A percentile compares a stretch with the other conserved stretches of the same genome.
Conservation (phyloP, 2,113 vertebrate species). For the Gyps fulvus region DNA sequence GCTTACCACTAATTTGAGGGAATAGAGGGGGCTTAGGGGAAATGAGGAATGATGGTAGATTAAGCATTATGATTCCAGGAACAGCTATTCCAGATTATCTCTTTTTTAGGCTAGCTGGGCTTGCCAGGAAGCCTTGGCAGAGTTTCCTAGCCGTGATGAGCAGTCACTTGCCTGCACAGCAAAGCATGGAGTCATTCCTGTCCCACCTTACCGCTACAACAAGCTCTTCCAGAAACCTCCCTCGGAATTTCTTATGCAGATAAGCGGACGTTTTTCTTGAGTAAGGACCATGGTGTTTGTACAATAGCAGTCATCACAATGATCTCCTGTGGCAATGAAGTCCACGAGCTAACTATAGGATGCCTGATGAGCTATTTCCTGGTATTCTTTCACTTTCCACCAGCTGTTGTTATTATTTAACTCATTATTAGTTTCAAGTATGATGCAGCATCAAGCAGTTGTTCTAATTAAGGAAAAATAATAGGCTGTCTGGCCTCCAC, state of each 20-base stretch:
- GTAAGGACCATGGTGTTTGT: background rate
- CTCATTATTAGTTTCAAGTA: background rate
- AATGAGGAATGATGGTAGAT: background rate
- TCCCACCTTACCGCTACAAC: background rate
- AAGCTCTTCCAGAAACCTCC: conserved; percentile 27
- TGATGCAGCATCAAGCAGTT: background rate
- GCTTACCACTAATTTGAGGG: background rate
- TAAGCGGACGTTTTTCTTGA: background rate
- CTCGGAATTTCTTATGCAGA: background rate
- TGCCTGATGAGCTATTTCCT: conserved; percentile 41
- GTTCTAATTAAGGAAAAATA: conserved; percentile 15
- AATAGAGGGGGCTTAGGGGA: background rate
- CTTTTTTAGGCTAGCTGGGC: background rate
- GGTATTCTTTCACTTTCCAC: conserved; percentile 57
- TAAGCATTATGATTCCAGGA: background rate
- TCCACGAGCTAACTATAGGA: background rate
- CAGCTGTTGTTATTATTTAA: conserved; percentile 30
- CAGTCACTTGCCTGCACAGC: background rate
- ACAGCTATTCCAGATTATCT: background rate
- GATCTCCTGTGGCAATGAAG: background rate
- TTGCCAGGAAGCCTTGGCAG: background rate
- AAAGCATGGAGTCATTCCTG: background rate
- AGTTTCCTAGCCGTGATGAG: background rate
- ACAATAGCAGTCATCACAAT: background rate
- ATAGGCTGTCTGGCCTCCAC: background rate